Base-by-base conservation (phyloP, 2,113 vertebrate genomes). In the Meles meles region DNA sequence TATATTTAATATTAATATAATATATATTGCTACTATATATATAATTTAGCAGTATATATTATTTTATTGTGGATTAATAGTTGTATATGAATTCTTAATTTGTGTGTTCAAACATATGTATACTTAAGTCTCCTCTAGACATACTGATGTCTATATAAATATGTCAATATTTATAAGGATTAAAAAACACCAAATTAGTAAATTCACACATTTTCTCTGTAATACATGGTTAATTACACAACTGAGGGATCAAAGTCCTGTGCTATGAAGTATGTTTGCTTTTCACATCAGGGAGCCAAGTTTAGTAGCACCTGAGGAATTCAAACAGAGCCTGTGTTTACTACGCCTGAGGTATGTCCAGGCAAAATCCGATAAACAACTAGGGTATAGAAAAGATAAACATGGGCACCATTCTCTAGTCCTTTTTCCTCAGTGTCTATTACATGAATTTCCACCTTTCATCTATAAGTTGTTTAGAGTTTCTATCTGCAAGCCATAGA, bases 271-370 rank as follows among this genome's bases (percentile, higher is more conserved):
- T 92, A 57, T 95, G 57, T 98, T 96, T 96, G 80, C 79, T 97
- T 96, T 97, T 93, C 80, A 87, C 47, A 96, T 83, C 20, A 97
- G n/a, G 82, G 80, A 97, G 61, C 83, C 79, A 96, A 96, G 74
- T 96, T 96, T 92, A 77, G 34, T 74, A 93, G 90, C 42, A 81
- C 71, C 87, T 93, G 83, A 97, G 74, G 95, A 97, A 96, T 96
- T 97, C 83, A 97, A 93, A 92, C 34, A 96, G 79, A 97, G 87
- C 76, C 52, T 72, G 76, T 69, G 47, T 90, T 96, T 87, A 96
- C 57, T 92, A 96, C 55, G 34, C 86, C 86, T 55, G 37, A 95
- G 27, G 74, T 72, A 94, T 67, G 34, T 31, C 87, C 87, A 69
- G 47, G 63, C 61, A 61, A 61, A 86, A 94, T 94, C 92, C 93